Evolutionary conservation across 2,113 vertebrate species (phyloP).

Genomic region (Urocitellus parryii): DNA sequence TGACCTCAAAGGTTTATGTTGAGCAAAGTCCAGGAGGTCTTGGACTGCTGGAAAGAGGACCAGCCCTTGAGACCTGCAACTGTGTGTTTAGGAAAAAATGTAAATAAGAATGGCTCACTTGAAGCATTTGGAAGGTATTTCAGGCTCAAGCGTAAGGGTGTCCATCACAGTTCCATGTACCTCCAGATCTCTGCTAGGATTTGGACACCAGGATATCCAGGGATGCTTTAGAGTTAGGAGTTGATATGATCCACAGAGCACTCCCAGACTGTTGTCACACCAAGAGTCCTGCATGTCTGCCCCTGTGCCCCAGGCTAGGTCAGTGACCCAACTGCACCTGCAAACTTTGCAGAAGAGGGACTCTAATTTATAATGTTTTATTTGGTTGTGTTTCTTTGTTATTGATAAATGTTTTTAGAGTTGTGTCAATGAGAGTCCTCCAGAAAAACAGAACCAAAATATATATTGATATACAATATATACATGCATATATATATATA

Average conservation of each 20-base stretch:
- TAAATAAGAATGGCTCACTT: too few species aligned
- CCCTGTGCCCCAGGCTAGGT: background rate
- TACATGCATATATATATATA: too few species aligned
- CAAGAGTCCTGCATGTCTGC: too few species aligned
- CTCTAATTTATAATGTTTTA: background rate
- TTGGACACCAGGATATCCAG: too few species aligned
- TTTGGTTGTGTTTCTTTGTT: background rate
- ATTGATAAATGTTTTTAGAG: background rate
- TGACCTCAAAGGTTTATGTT: too few species aligned
- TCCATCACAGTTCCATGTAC: background rate
- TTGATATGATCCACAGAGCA: rapidly evolving
- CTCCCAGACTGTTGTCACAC: background rate
- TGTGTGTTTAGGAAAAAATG: background rate
- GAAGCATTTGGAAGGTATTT: background rate
- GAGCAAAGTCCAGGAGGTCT: too few species aligned
- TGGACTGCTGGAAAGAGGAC: too few species aligned
- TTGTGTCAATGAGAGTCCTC: background rate
- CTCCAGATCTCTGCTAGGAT: background rate
- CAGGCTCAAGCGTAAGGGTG: background rate
- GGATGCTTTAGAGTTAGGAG: background rate
- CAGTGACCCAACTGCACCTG: background rate
- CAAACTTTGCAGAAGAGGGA: background rate
- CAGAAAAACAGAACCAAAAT: background rate
- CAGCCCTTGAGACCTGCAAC: too few species aligned
- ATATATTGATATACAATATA: too few species aligned